A percentile compares a stretch with the other conserved stretches of the same genome.
These are phyloP conservation scores for Axea sp. DNA, from an alignment of 2,888 invertebrate genomes.

Conservation along the genomic window DNA sequence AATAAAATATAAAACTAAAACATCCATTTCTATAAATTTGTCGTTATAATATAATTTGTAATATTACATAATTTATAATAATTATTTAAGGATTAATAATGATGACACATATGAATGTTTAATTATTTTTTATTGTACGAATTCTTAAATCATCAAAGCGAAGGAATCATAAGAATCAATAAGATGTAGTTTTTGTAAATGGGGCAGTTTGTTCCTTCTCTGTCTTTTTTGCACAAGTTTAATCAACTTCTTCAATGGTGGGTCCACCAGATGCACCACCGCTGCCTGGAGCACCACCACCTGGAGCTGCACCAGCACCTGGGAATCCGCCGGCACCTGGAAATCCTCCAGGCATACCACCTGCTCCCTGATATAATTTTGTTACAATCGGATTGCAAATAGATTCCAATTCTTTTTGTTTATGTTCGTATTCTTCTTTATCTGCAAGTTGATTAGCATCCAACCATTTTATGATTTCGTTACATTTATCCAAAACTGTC, in stretches of 20 bases:
- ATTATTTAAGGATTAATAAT: too few relatives aligned
- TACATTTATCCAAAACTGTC: slow-evolving; percentile 81
- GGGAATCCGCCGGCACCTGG: slow-evolving; percentile 76
- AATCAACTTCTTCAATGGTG: slow-evolving; percentile 95
- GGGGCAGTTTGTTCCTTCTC: too few relatives aligned
- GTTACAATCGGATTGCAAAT: slow-evolving; percentile 74
- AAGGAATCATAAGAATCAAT: neutral
- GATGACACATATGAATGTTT: too few relatives aligned
- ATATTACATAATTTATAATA: too few relatives aligned
- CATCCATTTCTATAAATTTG: too few relatives aligned
- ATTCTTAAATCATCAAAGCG: slow-evolving; percentile 17
- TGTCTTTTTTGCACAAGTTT: slow-evolving; percentile 67
- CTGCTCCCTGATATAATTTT: slow-evolving; percentile 78
- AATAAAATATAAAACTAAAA: too few relatives aligned
- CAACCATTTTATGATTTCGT: slow-evolving; percentile 81
- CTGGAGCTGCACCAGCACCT: slow-evolving; percentile 79
- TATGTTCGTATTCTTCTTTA: slow-evolving; percentile 83
- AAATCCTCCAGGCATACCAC: slow-evolving; percentile 74
- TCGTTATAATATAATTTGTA: too few relatives aligned
- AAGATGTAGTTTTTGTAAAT: neutral
- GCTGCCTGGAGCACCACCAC: slow-evolving; percentile 77
- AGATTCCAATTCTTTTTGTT: slow-evolving; percentile 83
- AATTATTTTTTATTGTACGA: slow-evolving; percentile 24
- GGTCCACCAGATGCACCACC: slow-evolving; percentile 83
- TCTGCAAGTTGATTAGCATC: slow-evolving; percentile 83